These are phyloP conservation scores for Conomelus anceps DNA, from an alignment of 2,888 invertebrate genomes.

Conservation along the genomic window DNA sequence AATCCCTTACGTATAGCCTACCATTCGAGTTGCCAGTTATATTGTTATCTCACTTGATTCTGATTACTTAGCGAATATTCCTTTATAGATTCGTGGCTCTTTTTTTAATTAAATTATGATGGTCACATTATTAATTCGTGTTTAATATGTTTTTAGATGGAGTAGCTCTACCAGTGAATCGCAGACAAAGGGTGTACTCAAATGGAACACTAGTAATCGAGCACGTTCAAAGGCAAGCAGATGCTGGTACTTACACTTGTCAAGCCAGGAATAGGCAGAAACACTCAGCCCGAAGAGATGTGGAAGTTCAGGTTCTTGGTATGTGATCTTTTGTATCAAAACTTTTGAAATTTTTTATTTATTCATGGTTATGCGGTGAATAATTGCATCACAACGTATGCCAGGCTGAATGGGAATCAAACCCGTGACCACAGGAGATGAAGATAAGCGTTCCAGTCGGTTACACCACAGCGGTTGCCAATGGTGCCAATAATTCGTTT, in stretches of 20 bases:
- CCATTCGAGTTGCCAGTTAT: background rate
- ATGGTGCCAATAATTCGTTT: no score
- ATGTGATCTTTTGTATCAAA: background rate
- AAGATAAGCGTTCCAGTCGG: no score
- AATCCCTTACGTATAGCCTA: background rate
- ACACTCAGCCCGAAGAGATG: slow-evolving; percentile 39
- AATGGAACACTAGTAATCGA: slow-evolving; percentile 47
- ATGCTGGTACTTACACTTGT: slow-evolving; percentile 48
- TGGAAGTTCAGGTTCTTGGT: slow-evolving; percentile 42
- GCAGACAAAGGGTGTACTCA: slow-evolving; percentile 44
- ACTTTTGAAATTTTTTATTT: no score
- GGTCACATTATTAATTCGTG: slow-evolving; percentile 7
- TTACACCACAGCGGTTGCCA: no score
- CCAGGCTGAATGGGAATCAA: no score
- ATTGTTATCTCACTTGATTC: no score
- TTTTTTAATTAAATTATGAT: slow-evolving; percentile 5
- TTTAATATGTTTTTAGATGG: slow-evolving; percentile 40
- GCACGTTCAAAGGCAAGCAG: slow-evolving; percentile 44
- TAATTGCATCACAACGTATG: no score
- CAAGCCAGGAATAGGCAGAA: slow-evolving; percentile 45
- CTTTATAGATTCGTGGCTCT: no score
- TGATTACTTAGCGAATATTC: no score
- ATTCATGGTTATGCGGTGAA: background rate
- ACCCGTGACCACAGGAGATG: no score
- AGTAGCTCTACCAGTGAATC: slow-evolving; percentile 45